Base-by-base conservation (phyloP, 2,797 vertebrate species). In the Staurois parvus region DNA sequence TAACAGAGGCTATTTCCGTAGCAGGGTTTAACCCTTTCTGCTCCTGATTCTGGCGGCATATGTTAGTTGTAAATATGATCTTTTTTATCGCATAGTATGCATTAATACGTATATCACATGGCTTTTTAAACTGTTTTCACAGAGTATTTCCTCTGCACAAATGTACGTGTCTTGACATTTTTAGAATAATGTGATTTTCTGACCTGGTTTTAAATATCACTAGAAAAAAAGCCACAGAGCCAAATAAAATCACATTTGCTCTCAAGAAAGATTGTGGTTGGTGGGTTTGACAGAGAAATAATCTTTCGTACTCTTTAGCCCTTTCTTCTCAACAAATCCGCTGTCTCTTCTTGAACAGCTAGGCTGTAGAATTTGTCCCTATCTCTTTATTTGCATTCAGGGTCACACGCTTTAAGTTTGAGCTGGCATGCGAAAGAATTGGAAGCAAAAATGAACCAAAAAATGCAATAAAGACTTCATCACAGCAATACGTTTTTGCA, bases 1-100 rank as follows among this genome's bases (percentile, higher is more conserved):
- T 79, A 79, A 84, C 26, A 48, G n/a, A 67, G 77, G 78, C 62
- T 81, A 76, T 75, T 52, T 81, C 32, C 64, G 70, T 37, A 74
- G 76, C 29, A 37, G 26, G 29, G 30, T 10, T 29, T 67, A 80
- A 75, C 77, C 0, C 67, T 72, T 72, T 48, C 64, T 66, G 64
- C 12, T 29, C 64, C 28, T 11, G 64, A 66, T 3, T 9, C 52
- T 59, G 52, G 21, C 8, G 1, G 21, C 21, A 59, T 19, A 15
- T 45, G 42, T 2, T 21, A 21, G 4, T 52, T 52, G 48, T 52
- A 5, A 52, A 19, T 52, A 64, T 64, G n/a, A 64, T 59, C 5
- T 59, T 52, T 66, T 66, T 66, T 4, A 66, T 66, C 29, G 64
- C 10, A 66, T 12, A 29, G 13, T 28, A n/a, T 64, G 9, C 7